Percentiles rank a stretch among this genome's conserved stretches.
Evolutionary conservation across 2,888 invertebrate species (phyloP).

Genomic region (Leptodirus hochenwartii): DNA sequence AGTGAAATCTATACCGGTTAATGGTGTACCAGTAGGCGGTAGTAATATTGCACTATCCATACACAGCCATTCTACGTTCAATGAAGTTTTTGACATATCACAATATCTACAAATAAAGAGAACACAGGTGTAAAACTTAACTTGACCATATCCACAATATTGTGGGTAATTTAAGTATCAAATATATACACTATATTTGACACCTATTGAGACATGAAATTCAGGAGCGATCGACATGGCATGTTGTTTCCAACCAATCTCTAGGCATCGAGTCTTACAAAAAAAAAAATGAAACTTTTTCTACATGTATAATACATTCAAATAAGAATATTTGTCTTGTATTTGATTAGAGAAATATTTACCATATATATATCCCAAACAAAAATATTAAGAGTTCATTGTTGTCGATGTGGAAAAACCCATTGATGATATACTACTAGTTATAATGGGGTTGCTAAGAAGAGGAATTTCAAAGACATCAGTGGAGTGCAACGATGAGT

Average conservation of each 20-base stretch:
- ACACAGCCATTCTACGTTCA: slow-evolving; percentile 88
- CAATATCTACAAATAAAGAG: slow-evolving; percentile 55
- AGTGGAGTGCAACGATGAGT: background rate
- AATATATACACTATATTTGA: background rate
- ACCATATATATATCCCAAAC: too few species aligned
- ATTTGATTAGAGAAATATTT: slow-evolving; percentile 1
- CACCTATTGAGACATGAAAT: background rate
- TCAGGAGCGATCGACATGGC: too few species aligned
- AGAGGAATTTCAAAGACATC: too few species aligned
- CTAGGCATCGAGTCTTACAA: too few species aligned
- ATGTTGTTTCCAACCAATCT: too few species aligned
- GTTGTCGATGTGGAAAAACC: too few species aligned
- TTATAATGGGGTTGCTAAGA: too few species aligned
- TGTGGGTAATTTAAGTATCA: background rate
- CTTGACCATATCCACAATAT: slow-evolving; percentile 1
- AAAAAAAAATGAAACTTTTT: too few species aligned
- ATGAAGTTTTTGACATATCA: slow-evolving; percentile 70
- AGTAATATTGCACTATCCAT: slow-evolving; percentile 92
- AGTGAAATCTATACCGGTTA: slow-evolving; percentile 88
- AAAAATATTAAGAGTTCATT: too few species aligned
- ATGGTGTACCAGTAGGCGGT: slow-evolving; percentile 88
- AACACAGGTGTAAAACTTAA: slow-evolving; percentile 5
- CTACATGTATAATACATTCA: too few species aligned
- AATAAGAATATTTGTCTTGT: background rate
- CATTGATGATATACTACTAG: too few species aligned